Evolutionary conservation across 2,113 vertebrate species (phyloP).

Genomic region (human): GRCh38 chr4:95185001-95185500

Average conservation of each 20-base stretch:
- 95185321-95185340: accelerated
- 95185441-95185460: neutral
- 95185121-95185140: slow-evolving; percentile 96
- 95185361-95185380: neutral
- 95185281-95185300: neutral
- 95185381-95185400: neutral
- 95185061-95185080: slow-evolving; percentile 96
- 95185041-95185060: slow-evolving; percentile 96
- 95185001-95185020: neutral
- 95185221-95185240: neutral
- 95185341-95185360: neutral
- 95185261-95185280: neutral
- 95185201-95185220: slow-evolving; percentile 43
- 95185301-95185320: neutral
- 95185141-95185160: slow-evolving; percentile 96
- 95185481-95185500: neutral
- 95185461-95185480: accelerated
- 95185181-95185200: slow-evolving; percentile 95
- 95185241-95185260: neutral
- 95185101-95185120: slow-evolving; percentile 95
- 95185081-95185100: slow-evolving; percentile 93
- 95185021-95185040: neutral
- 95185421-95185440: neutral
- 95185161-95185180: slow-evolving; percentile 95
- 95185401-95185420: neutral